phyloP scores from a whole-genome alignment of 2,797 vertebrate genomes.

The Arctocebus calabarensis region DNA sequence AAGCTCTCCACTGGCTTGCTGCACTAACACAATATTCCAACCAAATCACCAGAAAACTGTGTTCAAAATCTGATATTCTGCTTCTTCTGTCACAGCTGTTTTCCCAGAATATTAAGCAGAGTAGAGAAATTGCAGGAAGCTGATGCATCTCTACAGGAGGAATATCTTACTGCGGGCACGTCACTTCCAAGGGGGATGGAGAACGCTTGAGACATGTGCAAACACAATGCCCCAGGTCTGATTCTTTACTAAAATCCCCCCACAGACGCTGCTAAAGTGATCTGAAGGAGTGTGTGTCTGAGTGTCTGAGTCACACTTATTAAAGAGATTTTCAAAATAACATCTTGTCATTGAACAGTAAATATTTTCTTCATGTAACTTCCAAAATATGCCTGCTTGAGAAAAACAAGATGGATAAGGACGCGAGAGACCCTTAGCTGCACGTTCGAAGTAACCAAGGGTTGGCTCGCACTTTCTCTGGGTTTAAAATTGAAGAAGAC shows the following conservation, averaged over 20 bases:
- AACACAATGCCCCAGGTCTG: background rate
- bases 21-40: background rate
- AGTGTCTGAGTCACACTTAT: background rate
- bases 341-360: background rate
- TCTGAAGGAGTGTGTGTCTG: background rate
- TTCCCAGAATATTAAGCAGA: slow-evolving; percentile 37
- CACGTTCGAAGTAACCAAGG: background rate
- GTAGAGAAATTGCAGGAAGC: background rate
- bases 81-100: background rate
- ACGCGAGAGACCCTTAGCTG: background rate
- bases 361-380: slow-evolving; percentile 5
- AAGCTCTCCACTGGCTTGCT: background rate
- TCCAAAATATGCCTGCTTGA: background rate
- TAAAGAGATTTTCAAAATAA: slow-evolving; percentile 11
- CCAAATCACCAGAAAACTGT: background rate
- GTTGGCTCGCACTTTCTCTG: background rate
- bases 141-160: background rate
- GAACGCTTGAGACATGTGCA: background rate
- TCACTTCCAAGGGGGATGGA: background rate
- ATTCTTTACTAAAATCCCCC: background rate
- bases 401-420: background rate
- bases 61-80: slow-evolving; percentile 9
- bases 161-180: background rate
- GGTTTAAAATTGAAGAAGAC: background rate
- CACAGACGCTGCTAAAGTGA: background rate